Base-by-base conservation (phyloP, 2,888 invertebrate genomes). In the Drosophila pseudotalamancana region DNA sequence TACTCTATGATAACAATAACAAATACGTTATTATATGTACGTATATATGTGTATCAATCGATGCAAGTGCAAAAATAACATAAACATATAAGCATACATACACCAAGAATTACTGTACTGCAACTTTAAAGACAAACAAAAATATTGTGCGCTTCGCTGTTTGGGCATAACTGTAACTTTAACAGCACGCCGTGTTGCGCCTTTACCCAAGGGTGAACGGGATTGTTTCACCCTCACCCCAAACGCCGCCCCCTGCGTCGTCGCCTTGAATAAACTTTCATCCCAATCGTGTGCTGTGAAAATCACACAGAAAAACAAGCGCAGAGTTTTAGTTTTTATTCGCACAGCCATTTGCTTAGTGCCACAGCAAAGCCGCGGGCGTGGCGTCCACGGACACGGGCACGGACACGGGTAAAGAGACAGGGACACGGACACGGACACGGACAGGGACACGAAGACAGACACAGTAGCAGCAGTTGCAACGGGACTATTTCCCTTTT, bases 291-390 rank as follows among this genome's bases (percentile, higher is more conserved):
- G 65, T 23, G 72, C 56, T 61, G 51, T 42, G 66, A 73, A 77
- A 57, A 85, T 65, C 72, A 65, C 61, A 72, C 62, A 57, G 57
- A 60, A 66, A 51, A 50, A 70, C 25, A 69, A 62, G 62, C 59
- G 70, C 74, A 62, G 77, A 83, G 74, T 80, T 80, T 84, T 78
- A 78, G 82, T 81, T 78, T 77, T 77, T 72, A 59, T 65, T 71
- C 71, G 75, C 54, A 57, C 69, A 53, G 50, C 35, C 50, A 60
- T 71, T 64, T 51, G 65, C 31, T 63, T 43, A 49, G 72, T 50
- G 72, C 25, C 70, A 34, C 45, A 65, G 72, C 46, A 49, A 53
- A 62, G 65, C 76, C 72, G 72, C 72, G 72, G 71, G 72, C 75
- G 72, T 64, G 71, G 51, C 59, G 71, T 40, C 39, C 34, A 56